Conservation (phyloP, 2,888 invertebrate species). For the Phasia obesa region DNA sequence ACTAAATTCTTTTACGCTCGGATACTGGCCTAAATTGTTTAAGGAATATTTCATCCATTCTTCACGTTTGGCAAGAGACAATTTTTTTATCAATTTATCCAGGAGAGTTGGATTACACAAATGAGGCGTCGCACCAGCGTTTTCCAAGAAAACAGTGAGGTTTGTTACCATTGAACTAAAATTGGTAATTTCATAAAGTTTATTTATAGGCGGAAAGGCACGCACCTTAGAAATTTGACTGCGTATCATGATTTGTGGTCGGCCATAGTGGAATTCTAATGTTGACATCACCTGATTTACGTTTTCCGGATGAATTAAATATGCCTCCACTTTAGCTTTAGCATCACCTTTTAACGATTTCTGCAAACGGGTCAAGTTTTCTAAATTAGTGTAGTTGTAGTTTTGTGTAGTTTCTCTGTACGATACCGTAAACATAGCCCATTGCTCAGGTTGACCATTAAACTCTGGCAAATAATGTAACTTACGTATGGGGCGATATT, state of each 20-base stretch:
- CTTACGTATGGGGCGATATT: constrained; percentile 32
- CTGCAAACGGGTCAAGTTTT: constrained; percentile 52
- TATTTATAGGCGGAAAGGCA: not conserved
- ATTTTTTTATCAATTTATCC: not conserved
- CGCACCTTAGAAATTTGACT: constrained; percentile 10
- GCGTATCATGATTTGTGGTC: constrained; percentile 12
- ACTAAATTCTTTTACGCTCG: not conserved
- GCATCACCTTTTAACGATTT: constrained; percentile 45
- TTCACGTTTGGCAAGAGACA: not conserved
- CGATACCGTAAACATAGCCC: constrained; percentile 64
- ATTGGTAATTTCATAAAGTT: not conserved
- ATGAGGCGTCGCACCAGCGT: not conserved
- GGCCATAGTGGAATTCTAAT: constrained; percentile 14
- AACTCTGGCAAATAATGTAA: constrained; percentile 55
- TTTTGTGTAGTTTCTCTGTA: constrained; percentile 37
- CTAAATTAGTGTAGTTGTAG: constrained; percentile 53
- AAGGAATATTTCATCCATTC: constrained; percentile 8
- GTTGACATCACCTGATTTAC: constrained; percentile 5
- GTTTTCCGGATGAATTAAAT: constrained; percentile 9
- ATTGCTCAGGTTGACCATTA: constrained; percentile 61
- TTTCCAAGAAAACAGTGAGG: constrained; percentile 2
- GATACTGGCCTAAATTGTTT: constrained; percentile 2
- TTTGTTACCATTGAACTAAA: constrained; percentile 12
- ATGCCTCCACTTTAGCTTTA: constrained; percentile 41
- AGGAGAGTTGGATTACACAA: not conserved